phyloP scores from a whole-genome alignment of 1,140 invertebrate species.

The Aphaenogaster ashmeadi region DNA sequence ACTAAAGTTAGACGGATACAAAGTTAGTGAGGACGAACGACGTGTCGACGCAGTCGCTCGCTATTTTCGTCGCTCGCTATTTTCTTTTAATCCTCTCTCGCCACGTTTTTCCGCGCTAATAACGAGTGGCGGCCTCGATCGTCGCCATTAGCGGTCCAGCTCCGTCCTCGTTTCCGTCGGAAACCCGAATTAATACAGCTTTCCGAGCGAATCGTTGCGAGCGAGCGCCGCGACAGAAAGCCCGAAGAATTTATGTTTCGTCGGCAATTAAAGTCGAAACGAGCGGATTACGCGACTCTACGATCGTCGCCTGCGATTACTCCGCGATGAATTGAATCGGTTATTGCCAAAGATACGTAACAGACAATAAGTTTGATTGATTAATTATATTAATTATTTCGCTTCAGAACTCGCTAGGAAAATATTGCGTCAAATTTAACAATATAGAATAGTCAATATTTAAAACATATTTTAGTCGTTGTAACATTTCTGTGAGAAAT shows the following conservation, averaged over 20 bases:
- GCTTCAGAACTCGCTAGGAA: not conserved
- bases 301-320: slow-evolving; percentile 16
- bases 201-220: slow-evolving; percentile 75
- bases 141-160: slow-evolving; percentile 41
- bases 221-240: slow-evolving; percentile 31
- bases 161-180: slow-evolving; percentile 37
- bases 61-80: slow-evolving; percentile 34
- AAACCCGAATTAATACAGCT: slow-evolving; percentile 81
- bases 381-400: slow-evolving; percentile 5
- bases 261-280: slow-evolving; percentile 79
- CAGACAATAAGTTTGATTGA: not conserved
- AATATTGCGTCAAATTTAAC: not conserved
- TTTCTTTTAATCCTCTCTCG: slow-evolving; percentile 44
- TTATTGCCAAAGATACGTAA: not conserved
- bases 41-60: not conserved
- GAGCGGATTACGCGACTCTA: slow-evolving; percentile 60
- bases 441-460: not conserved
- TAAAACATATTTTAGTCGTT: not conserved
- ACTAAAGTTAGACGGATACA: slow-evolving; percentile 25
- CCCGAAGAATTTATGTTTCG: slow-evolving; percentile 82
- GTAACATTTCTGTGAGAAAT: not conserved
- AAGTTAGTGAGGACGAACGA: slow-evolving; percentile 24
- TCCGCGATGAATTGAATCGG: slow-evolving; percentile 21
- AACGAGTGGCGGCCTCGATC: slow-evolving; percentile 53
- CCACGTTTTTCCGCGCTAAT: slow-evolving; percentile 38